Evolutionary conservation across 1,140 invertebrate genomes (phyloP).

Genomic region (Drosophila leontia): DNA sequence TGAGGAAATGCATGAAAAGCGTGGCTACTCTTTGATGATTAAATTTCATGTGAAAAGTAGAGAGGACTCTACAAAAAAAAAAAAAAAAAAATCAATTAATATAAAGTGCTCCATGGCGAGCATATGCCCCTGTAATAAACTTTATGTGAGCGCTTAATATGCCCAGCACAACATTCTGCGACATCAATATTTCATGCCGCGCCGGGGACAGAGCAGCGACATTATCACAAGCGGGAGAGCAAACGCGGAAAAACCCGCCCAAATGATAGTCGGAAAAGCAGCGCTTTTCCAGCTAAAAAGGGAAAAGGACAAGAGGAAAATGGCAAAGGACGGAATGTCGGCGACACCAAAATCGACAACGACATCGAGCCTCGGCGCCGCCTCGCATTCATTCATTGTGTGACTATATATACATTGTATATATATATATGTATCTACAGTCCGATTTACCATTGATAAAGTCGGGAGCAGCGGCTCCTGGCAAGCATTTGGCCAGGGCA

Average conservation of each 20-base stretch:
- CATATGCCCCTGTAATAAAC: conserved; percentile 48
- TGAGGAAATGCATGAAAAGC: conserved; percentile 8
- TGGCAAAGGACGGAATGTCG: conserved; percentile 52
- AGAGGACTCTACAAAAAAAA: conserved; percentile 5
- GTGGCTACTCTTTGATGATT: conserved; percentile 18
- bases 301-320: conserved; percentile 23
- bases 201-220: conserved; percentile 18
- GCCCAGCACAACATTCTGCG: conserved; percentile 13
- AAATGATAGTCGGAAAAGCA: conserved; percentile 52
- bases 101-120: conserved; percentile 32
- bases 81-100: conserved; percentile 39
- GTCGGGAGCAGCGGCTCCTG: conserved; percentile 49
- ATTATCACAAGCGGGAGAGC: conserved; percentile 39
- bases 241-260: conserved; percentile 31
- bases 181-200: conserved; percentile 76
- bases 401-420: conserved; percentile 15
- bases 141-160: conserved; percentile 50
- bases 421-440: conserved; percentile 21
- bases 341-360: conserved; percentile 37
- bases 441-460: conserved; percentile 72
- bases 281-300: conserved; percentile 26
- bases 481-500: conserved; percentile 39
- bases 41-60: conserved; percentile 22
- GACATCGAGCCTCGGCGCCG: conserved; percentile 59
- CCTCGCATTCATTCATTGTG: conserved; percentile 68